Conservation (phyloP, 2,113 vertebrate species). For the Meles meles region DNA sequence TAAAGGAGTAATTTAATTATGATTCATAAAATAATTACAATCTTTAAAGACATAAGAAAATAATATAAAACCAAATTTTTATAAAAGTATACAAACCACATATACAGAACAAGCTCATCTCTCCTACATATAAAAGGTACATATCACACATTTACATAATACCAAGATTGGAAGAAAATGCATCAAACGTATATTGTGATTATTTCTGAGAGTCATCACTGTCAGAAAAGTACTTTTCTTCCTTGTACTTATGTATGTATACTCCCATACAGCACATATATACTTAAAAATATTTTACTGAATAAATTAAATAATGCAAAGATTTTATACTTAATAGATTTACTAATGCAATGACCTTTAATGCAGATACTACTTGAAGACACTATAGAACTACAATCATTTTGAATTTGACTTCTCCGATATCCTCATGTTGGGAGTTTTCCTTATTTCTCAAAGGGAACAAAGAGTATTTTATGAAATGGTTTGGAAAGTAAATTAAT, state of each 20-base stretch:
- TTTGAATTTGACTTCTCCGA: neutral
- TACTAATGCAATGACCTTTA: neutral
- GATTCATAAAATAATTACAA: conserved; percentile 5
- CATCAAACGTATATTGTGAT: neutral
- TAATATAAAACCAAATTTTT: neutral
- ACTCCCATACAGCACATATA: neutral
- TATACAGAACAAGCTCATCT: neutral
- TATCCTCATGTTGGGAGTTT: neutral
- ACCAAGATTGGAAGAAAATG: neutral
- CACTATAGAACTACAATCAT: neutral
- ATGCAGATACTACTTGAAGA: neutral
- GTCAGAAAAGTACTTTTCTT: neutral
- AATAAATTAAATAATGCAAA: neutral
- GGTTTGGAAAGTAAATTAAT: neutral
- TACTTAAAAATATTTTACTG: neutral
- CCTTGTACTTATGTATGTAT: neutral
- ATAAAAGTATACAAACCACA: neutral
- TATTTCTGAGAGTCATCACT: neutral
- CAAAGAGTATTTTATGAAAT: neutral
- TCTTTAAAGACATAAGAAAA: conserved; percentile 4
- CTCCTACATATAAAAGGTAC: neutral
- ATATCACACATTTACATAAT: neutral
- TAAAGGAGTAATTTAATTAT: neutral
- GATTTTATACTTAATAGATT: neutral
- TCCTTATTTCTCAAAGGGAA: neutral